Percentiles rank a stretch among this genome's conserved stretches.
Conservation (phyloP, 2,113 vertebrate species). For the Furnarius figulus region DNA sequence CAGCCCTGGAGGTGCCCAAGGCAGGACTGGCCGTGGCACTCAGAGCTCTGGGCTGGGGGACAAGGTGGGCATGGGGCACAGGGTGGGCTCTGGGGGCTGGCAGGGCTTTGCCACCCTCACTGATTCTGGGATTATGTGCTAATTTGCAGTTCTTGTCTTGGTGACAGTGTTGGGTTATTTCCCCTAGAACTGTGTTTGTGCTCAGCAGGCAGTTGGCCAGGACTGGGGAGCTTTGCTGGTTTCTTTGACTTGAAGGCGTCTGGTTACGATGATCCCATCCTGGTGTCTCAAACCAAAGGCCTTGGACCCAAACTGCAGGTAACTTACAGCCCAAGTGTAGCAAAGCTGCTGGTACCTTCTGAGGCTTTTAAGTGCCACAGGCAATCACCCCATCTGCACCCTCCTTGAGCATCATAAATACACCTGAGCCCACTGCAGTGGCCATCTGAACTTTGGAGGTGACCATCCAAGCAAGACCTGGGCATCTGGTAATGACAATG, state of each 20-base stretch:
- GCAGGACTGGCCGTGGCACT: neutral
- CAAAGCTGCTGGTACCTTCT: neutral
- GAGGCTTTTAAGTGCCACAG: neutral
- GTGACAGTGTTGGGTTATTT: neutral
- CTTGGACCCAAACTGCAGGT: slow-evolving; percentile 89
- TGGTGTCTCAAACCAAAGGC: slow-evolving; percentile 85
- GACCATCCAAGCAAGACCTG: neutral
- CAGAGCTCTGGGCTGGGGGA: neutral
- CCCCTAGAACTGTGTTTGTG: neutral
- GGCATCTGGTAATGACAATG: neutral
- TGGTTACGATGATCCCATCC: slow-evolving; percentile 84
- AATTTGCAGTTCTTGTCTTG: neutral
- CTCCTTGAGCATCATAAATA: neutral
- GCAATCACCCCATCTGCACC: neutral
- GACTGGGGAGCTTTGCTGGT: slow-evolving; percentile 78
- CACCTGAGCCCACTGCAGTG: neutral
- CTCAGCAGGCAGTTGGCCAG: slow-evolving; percentile 74
- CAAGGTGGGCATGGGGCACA: neutral
- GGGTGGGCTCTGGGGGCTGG: neutral
- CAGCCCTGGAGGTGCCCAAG: neutral
- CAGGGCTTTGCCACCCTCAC: neutral
- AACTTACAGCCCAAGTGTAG: neutral
- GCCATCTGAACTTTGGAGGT: neutral
- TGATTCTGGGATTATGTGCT: fast-evolving
- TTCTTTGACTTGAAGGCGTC: slow-evolving; percentile 85